Evolutionary conservation across 2,797 vertebrate species (phyloP), one percentile per base, ranked within the genome.

Genomic region (Manis pentadactyla): DNA sequence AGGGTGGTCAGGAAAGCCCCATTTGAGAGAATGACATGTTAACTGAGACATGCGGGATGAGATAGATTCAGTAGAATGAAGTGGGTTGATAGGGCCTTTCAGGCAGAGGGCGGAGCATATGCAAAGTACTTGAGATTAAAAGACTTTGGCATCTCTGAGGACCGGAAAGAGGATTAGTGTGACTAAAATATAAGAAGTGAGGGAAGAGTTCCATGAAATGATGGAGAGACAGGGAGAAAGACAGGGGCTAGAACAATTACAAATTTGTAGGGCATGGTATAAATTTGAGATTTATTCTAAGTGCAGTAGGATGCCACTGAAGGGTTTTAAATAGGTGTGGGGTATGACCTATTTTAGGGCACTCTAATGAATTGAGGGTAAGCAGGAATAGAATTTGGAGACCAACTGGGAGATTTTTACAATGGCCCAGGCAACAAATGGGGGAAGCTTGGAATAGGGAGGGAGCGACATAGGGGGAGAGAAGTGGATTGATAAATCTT

Each of bases 281-380:
- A 66, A 63, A 71, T 46, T 71, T 93, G 85, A 86, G 23, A 79
- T 82, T 87, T 78, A 64, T 64, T 95, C 34, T 77, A 78, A 93
- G 63, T 37, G 17, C 21, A 71, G 21, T 49, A 81, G 27, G 86
- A 85, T 90, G n/a, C 18, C 46, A 55, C 68, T 87, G 55, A 95
- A 51, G 53, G 23, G 4, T 59, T 77, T 83, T 83, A 78, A 64
- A 90, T 71, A 42, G 29, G 7, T 77, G 14, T 46, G 0, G 18
- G 37, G 57, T 66, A 71, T 61, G 53, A 63, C 27, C 19, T 68
- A 69, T 81, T 81, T 86, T 87, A 90, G 57, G n/a, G n/a, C 63
- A 73, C n/a, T 89, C 49, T 79, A 85, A 63, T 37, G 31, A 94
- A 37, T 66, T 93, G 66, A 64, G 31, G 27, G n/a, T 90, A 12